phyloP scores from a whole-genome alignment of 1,140 invertebrate species.

The Rhizoglyphus robini region DNA sequence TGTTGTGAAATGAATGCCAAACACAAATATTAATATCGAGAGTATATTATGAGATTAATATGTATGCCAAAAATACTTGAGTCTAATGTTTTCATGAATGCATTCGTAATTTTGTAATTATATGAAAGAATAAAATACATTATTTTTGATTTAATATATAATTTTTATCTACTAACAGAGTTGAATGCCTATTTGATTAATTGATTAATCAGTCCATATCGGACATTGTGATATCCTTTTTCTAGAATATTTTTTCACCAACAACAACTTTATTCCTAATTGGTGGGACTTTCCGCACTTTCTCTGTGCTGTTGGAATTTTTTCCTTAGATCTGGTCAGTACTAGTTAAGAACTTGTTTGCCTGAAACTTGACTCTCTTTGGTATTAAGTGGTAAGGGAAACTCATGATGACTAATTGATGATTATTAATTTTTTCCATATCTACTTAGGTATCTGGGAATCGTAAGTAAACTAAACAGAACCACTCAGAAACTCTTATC shows the following conservation, averaged over 20 bases:
- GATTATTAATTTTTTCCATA: too few relatives aligned
- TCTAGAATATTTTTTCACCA: constrained; percentile 37
- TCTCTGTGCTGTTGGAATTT: constrained; percentile 33
- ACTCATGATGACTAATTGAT: too few relatives aligned
- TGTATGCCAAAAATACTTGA: too few relatives aligned
- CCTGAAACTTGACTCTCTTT: constrained; percentile 35
- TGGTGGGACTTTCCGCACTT: constrained; percentile 33
- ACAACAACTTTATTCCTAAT: constrained; percentile 34
- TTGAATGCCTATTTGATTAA: constrained; percentile 33
- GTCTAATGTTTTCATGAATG: too few relatives aligned
- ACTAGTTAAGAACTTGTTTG: constrained; percentile 33
- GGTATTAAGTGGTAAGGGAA: constrained; percentile 33
- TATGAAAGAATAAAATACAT: too few relatives aligned
- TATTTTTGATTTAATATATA: too few relatives aligned
- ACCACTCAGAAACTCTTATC: too few relatives aligned
- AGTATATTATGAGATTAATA: too few relatives aligned
- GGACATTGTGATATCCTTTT: constrained; percentile 36
- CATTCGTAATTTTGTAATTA: too few relatives aligned
- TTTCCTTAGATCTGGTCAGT: constrained; percentile 35
- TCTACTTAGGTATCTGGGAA: constrained; percentile 33
- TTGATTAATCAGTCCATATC: constrained; percentile 36
- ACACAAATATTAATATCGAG: too few relatives aligned
- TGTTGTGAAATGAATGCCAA: too few relatives aligned
- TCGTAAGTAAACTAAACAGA: constrained; percentile 25
- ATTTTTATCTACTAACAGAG: constrained; percentile 33